Percentiles rank a stretch among this genome's conserved stretches.
Conservation (phyloP, 2,888 invertebrate genomes). For the Phalera bucephala region DNA sequence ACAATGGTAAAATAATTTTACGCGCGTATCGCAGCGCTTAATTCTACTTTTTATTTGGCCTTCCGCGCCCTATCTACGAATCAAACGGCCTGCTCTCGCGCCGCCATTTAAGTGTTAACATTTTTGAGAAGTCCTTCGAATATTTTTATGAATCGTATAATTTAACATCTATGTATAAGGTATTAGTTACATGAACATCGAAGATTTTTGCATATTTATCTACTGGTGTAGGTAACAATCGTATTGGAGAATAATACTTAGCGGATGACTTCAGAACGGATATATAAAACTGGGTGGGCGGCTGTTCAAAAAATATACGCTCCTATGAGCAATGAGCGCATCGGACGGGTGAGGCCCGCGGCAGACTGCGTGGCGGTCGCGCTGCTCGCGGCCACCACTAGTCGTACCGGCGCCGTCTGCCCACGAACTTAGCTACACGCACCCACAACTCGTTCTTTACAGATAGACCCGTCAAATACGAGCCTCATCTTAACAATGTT, state of each 20-base stretch:
- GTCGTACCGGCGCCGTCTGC: slow-evolving; percentile 59
- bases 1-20: slow-evolving; percentile 84
- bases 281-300: too few relatives aligned
- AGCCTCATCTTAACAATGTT: too few relatives aligned
- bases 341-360: slow-evolving; percentile 44
- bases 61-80: slow-evolving; percentile 81
- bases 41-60: slow-evolving; percentile 81
- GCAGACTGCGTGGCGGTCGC: slow-evolving; percentile 69
- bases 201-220: too few relatives aligned
- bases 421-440: too few relatives aligned
- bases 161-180: too few relatives aligned
- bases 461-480: too few relatives aligned
- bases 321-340: slow-evolving; percentile 45
- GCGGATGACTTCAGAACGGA: too few relatives aligned
- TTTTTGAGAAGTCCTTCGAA: slow-evolving; percentile 56
- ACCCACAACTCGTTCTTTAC: too few relatives aligned
- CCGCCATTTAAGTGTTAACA: slow-evolving; percentile 76
- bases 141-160: slow-evolving; percentile 40
- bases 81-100: slow-evolving; percentile 70
- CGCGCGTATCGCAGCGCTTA: slow-evolving; percentile 82
- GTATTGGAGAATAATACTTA: too few relatives aligned
- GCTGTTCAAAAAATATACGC: too few relatives aligned
- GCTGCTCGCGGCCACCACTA: slow-evolving; percentile 40
- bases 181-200: too few relatives aligned
- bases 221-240: too few relatives aligned